Percentiles rank a stretch among this genome's conserved stretches.
These are phyloP conservation scores for Ganaspis sp. DNA, from an alignment of 1,140 invertebrate genomes.

Conservation along the genomic window DNA sequence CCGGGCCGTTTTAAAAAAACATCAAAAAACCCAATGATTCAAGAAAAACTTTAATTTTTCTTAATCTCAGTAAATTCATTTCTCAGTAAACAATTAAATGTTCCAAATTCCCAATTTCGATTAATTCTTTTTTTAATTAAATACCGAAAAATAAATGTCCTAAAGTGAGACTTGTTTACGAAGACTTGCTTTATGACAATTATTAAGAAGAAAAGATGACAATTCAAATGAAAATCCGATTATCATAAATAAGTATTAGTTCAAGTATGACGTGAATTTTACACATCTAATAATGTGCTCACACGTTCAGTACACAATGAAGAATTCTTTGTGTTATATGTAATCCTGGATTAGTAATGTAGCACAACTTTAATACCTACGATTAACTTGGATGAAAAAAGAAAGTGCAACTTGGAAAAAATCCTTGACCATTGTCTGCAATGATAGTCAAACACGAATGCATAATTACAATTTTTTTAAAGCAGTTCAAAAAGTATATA, in stretches of 20 bases:
- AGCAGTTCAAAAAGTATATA: not conserved
- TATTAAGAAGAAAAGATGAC: not conserved
- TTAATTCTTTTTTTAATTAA: no score
- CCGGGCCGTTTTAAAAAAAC: no score
- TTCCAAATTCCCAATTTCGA: no score
- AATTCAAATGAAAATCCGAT: not conserved
- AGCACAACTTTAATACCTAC: constrained; percentile 4
- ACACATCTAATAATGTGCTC: not conserved
- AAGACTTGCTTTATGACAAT: no score
- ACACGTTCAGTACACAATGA: not conserved
- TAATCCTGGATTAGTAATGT: constrained; percentile 3
- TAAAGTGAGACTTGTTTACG: not conserved
- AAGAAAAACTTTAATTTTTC: no score
- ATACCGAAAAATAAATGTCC: no score
- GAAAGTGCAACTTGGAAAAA: not conserved
- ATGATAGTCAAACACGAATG: not conserved
- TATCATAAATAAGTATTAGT: not conserved
- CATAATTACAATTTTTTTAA: not conserved
- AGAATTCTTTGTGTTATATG: not conserved
- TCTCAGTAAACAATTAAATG: no score
- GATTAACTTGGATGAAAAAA: not conserved
- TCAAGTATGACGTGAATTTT: constrained; percentile 4
- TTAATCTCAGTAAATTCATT: no score
- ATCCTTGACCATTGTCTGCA: not conserved
- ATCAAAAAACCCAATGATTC: no score